These are phyloP conservation scores for Calephelis nemesis DNA, from an alignment of 1,140 invertebrate genomes.

Conservation along the genomic window DNA sequence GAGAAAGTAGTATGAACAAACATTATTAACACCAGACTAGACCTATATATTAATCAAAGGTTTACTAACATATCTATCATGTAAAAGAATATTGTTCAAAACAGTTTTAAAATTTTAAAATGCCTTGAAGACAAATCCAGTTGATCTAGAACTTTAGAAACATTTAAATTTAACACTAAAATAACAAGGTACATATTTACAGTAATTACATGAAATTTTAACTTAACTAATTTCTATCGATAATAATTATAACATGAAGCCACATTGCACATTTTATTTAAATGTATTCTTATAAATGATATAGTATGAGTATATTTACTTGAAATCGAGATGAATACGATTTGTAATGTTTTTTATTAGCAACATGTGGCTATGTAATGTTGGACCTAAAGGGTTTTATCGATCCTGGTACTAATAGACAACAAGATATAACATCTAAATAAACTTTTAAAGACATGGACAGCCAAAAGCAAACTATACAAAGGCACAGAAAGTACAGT, in stretches of 20 bases:
- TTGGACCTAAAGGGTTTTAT: conserved; percentile 9
- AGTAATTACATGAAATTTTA: conserved; percentile 21
- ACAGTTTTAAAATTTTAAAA: conserved; percentile 8
- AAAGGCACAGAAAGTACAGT: conserved; percentile 71
- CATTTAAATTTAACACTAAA: conserved; percentile 21
- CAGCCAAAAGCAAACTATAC: conserved; percentile 63
- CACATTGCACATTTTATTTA: conserved; percentile 30
- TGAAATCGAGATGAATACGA: conserved; percentile 8
- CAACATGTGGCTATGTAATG: conserved; percentile 18
- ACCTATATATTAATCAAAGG: background rate
- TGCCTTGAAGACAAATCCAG: conserved; percentile 20
- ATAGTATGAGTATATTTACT: conserved; percentile 24
- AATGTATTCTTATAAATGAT: conserved; percentile 16
- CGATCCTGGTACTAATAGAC: conserved; percentile 11
- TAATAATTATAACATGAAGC: conserved; percentile 21
- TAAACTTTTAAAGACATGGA: conserved; percentile 38
- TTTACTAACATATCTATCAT: background rate
- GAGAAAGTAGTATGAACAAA: background rate
- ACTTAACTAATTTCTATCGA: conserved; percentile 26
- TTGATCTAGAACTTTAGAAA: conserved; percentile 10
- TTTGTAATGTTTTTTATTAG: conserved; percentile 13
- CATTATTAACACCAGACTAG: background rate
- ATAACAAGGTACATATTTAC: conserved; percentile 26
- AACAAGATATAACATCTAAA: conserved; percentile 31
- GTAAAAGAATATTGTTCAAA: background rate